A percentile compares a stretch with the other conserved stretches of the same genome.
Conservation (phyloP, 2,797 vertebrate species). For the Eidolon dupreanum region DNA sequence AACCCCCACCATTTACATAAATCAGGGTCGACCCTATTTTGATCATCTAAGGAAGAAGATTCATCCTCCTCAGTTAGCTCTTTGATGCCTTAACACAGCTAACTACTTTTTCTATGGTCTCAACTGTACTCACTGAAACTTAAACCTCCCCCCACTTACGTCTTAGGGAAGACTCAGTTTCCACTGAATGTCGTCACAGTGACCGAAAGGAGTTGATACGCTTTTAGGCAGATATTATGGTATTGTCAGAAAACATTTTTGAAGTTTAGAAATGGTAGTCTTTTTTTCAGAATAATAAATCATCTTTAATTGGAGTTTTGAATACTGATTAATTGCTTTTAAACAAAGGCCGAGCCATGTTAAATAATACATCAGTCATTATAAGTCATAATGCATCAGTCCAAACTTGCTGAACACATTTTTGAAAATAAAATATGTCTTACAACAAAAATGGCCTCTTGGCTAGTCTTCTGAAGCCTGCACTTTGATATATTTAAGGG, state of each 20-base stretch:
- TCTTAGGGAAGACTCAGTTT: not conserved
- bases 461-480: not conserved
- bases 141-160: not conserved
- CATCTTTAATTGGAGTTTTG: not conserved
- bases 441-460: not conserved
- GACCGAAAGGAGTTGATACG: not conserved
- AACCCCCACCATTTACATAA: not conserved
- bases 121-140: not conserved
- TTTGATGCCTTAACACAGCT: not conserved
- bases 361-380: not conserved
- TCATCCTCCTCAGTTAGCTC: not conserved
- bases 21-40: not conserved
- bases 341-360: not conserved
- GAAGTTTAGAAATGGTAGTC: not conserved
- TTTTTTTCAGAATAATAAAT: not conserved
- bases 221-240: not conserved
- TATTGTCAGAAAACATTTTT: not conserved
- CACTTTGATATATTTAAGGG: conserved; percentile 17
- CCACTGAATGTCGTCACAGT: not conserved
- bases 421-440: conserved; percentile 17
- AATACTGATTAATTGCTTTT: conserved; percentile 47
- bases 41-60: not conserved
- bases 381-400: not conserved
- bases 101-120: not conserved
- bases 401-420: not conserved